Evolutionary conservation across 1,140 invertebrate genomes (phyloP), one percentile per base, ranked within the genome.

Genomic region (Philopotamus ludificatus): DNA sequence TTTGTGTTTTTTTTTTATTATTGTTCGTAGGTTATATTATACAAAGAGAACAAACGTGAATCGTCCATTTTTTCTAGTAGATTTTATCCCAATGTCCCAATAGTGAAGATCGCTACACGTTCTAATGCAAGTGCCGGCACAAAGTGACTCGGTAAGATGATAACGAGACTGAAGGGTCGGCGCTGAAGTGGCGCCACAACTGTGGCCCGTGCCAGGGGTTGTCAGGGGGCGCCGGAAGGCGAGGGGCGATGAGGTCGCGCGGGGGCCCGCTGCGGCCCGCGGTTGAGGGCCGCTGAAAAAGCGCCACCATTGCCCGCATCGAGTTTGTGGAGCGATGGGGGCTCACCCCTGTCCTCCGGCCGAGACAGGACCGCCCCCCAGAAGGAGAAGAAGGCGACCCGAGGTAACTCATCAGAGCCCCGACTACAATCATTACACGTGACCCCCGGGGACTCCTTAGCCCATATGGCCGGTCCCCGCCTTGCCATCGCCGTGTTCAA

Each of bases 321-420:
- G 91, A 93, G 86, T 91, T 93, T 83, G 88, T 92, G 83, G 92
- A 93, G 85, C 91, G 91, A 92, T 94, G 91, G 92, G 91, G 92
- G 88, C 89, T 93, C 82, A 92, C 91, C 85, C 91, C 92, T 87
- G 91, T 93, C 88, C 89, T 93, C 86, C 90, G 88, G 84, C 91
- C 91, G 87, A 90, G 90, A 86, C 90, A 92, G 89, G 91, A 92
- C 85, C 88, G 87, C 87, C 90, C 88, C 88, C 86, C 81, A 81
- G 83, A 82, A 81, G 82, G 81, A 77, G 87, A 88, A 81, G 76
- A 81, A 76, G 85, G 84, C 76, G 85, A 86, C 75, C 81, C 84
- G 79, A 87, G 86, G 85, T 87, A 86, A 71, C 9, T 8, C 44
- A 4, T 8, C 44, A 45, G 44, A 4, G 44, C 44, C 3, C 15